Evolutionary conservation across 2,113 vertebrate species (phyloP).

Genomic region (Pipa parva): DNA sequence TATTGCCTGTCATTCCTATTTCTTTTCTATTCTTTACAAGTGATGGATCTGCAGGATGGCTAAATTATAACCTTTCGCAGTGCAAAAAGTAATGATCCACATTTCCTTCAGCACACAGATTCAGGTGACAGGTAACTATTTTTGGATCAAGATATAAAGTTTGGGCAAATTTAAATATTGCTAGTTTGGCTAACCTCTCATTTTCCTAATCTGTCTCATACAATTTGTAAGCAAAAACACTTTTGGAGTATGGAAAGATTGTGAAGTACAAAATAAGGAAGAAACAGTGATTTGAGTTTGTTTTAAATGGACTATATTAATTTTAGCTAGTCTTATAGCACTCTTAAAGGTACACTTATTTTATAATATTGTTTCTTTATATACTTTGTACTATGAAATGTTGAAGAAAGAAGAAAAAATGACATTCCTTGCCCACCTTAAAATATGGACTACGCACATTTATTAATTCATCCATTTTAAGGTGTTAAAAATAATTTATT

Average conservation of each 20-base stretch:
- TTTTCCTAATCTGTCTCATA: conserved; percentile 22
- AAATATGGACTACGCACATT: too few relatives aligned
- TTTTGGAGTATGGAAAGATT: background rate
- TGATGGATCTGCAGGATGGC: conserved; percentile 42
- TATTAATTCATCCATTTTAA: too few relatives aligned
- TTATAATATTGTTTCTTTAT: too few relatives aligned
- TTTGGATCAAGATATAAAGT: conserved; percentile 36
- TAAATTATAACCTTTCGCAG: conserved; percentile 43
- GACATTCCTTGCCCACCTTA: too few relatives aligned
- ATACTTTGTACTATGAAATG: too few relatives aligned
- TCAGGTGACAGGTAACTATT: conserved; percentile 43
- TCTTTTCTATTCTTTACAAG: conserved; percentile 40
- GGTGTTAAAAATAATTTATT: too few relatives aligned
- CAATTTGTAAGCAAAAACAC: background rate
- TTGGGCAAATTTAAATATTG: conserved; percentile 39
- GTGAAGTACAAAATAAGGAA: background rate
- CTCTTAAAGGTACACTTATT: too few relatives aligned
- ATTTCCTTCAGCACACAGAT: conserved; percentile 34
- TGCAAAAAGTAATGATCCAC: conserved; percentile 43
- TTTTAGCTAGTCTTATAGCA: too few relatives aligned
- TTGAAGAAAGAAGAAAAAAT: too few relatives aligned
- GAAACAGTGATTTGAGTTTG: background rate
- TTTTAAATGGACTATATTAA: too few relatives aligned
- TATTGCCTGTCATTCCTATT: conserved; percentile 41
- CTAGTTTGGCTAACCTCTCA: conserved; percentile 28